These are phyloP conservation scores for Lucilia cuprina DNA, from an alignment of 1,140 invertebrate species.

Conservation along the genomic window DNA sequence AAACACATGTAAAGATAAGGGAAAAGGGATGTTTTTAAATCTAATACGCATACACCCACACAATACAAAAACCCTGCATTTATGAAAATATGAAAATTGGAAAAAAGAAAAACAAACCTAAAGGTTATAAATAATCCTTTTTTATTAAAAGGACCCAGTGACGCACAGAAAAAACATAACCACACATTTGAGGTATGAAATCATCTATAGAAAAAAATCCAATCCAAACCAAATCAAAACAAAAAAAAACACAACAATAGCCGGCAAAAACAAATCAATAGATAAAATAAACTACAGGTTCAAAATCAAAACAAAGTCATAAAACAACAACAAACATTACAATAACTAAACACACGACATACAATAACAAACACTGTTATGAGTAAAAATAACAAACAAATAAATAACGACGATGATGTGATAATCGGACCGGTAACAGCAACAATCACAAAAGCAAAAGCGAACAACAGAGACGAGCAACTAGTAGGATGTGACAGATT, in stretches of 20 bases:
- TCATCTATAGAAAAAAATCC: not conserved
- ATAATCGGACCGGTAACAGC: too few relatives aligned
- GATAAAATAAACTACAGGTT: too few relatives aligned
- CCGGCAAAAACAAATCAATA: not conserved
- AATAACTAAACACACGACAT: too few relatives aligned
- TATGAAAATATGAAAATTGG: not conserved
- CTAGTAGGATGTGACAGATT: too few relatives aligned
- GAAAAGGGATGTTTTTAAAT: not conserved
- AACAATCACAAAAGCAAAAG: too few relatives aligned
- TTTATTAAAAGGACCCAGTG: not conserved
- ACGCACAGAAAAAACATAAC: not conserved
- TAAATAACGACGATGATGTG: too few relatives aligned
- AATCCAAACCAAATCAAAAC: not conserved
- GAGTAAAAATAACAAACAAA: too few relatives aligned
- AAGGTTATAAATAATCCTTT: not conserved
- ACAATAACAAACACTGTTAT: too few relatives aligned
- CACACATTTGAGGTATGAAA: not conserved
- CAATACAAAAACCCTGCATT: not conserved
- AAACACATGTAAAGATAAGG: not conserved
- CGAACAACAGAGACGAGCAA: too few relatives aligned
- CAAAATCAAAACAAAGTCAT: too few relatives aligned
- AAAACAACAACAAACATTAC: too few relatives aligned
- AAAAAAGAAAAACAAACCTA: not conserved
- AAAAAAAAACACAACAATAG: not conserved
- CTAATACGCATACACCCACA: not conserved